Percentiles rank a stretch among this genome's conserved stretches.
Evolutionary conservation across 2,797 vertebrate species (phyloP).

Genomic region (Kryptopterus vitreolus): DNA sequence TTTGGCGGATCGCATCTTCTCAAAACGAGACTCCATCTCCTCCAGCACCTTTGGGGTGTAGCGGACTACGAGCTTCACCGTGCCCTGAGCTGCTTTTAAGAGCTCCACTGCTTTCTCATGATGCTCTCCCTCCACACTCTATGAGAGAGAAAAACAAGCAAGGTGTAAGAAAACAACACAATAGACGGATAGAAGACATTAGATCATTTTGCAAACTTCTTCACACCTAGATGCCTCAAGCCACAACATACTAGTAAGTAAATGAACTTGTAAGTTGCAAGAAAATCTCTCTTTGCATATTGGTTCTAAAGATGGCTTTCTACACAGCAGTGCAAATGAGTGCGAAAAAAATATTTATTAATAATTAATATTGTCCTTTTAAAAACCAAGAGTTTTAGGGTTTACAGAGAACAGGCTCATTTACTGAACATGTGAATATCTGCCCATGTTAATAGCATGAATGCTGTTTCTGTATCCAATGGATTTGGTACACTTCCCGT

Average conservation of each 20-base stretch:
- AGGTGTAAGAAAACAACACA: neutral
- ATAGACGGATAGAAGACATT: neutral
- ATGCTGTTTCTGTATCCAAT: neutral
- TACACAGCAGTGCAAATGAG: too few relatives aligned
- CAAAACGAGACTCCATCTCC: constrained; percentile 98
- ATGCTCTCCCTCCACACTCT: constrained; percentile 98
- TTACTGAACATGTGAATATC: neutral
- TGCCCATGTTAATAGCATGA: neutral
- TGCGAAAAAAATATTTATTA: too few relatives aligned
- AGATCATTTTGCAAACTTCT: neutral
- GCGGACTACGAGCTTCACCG: constrained; percentile 96
- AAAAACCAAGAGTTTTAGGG: neutral
- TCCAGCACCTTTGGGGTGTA: constrained; percentile 97
- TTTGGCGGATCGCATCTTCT: constrained; percentile 98
- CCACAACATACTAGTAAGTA: too few relatives aligned
- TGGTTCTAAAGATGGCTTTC: too few relatives aligned
- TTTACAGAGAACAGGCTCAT: neutral
- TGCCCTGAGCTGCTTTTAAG: constrained; percentile 95
- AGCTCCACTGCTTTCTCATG: constrained; percentile 98
- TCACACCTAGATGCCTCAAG: neutral
- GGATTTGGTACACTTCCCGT: neutral
- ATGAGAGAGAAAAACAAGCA: constrained; percentile 46
- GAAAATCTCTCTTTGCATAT: too few relatives aligned
- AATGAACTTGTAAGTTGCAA: too few relatives aligned
- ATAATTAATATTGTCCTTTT: too few relatives aligned